Evolutionary conservation across 2,797 vertebrate species (phyloP), one percentile per base, ranked within the genome.

Genomic region (Borostomias antarcticus): DNA sequence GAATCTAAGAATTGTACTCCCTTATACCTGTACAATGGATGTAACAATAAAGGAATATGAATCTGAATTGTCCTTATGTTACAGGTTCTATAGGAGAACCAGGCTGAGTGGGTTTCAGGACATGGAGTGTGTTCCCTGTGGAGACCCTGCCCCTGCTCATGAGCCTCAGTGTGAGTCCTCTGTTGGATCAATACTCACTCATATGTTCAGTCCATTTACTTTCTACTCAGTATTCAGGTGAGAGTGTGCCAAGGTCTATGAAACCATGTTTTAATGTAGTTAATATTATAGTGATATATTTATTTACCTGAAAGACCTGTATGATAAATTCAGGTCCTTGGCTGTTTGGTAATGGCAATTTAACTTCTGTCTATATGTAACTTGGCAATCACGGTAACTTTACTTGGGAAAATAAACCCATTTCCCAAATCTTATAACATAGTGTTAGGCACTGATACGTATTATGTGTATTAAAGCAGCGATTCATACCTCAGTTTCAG

Each of bases 71-170:
- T n/a, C 13, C 40, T 5, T 35, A 4, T 33, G 13, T 23, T 23
- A 11, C 81, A 95, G 94, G 37, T 95, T 94, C 89, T 95, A 95
- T 58, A 91, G 93, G 75, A 95, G 95, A 81, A 94, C 94, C 17
- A 95, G 94, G 45, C 89, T 95, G 61, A 94, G 94, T 65, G 94
- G 94, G 33, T 95, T 95, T 82, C 94, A 95, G 77, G 94, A 95
- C 72, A 92, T 94, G 94, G 93, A 95, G 69, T 95, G 94, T 72
- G 89, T 95, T 67, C 94, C 93, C 53, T 95, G 94, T 70, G 94
- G 94, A 64, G 92, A 95, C 75, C 92, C 93, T 2, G 93, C 94
- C 29, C 94, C 93, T 65, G 92, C 93, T 0, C 93, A 95, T 53
- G 93, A 95, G 56, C 93, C 93, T 0, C 94, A 93, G 77, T 95